Base-by-base conservation (phyloP, 2,113 vertebrate genomes). In the Bufo gargarizans region DNA sequence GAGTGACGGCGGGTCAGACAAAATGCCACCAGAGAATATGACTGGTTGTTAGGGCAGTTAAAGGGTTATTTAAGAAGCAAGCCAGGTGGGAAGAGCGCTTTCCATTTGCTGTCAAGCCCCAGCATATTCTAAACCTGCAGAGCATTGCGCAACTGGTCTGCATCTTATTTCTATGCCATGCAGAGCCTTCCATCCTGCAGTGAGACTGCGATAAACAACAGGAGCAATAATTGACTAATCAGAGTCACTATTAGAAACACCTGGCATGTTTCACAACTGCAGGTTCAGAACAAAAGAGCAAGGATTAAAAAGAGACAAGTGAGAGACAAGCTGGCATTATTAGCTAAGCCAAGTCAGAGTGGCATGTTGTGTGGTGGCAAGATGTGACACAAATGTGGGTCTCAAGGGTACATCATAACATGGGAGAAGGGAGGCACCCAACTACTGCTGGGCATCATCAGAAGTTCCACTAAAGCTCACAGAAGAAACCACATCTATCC, bases 141-240 rank as follows among this genome's bases (percentile, higher is more conserved):
- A 88, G 80, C 72, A 78, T 77, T 67, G 72, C 67, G 71, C 87
- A 77, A 88, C 81, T 65, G 87, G 47, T 43, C 87, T 84, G 87
- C 72, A 77, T 88, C 71, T 76, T 50, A 88, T 88, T 84, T 72
- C 72, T 88, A 88, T 88, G 87, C 87, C 87, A 77, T 17, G 59
- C 71, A 84, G 81, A 88, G 56, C 56, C 59, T 67, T 88, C 86
- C 67, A 76, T 83, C 86, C 86, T 77, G 80, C 86, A 88, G 86
- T 20, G 86, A 76, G 59, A 76, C 81, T 61, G 87, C 72, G 82
- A 88, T 77, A 88, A 88, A 84, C 87, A 84, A 88, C 87, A 69
- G 87, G 87, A 88, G 72, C 81, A 88, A 88, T 88, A 88, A 88
- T 84, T 88, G 87, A 84, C 87, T 88, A 88, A 88, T 88, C 87